phyloP scores from a whole-genome alignment of 2,113 vertebrate genomes.

The Ia io region DNA sequence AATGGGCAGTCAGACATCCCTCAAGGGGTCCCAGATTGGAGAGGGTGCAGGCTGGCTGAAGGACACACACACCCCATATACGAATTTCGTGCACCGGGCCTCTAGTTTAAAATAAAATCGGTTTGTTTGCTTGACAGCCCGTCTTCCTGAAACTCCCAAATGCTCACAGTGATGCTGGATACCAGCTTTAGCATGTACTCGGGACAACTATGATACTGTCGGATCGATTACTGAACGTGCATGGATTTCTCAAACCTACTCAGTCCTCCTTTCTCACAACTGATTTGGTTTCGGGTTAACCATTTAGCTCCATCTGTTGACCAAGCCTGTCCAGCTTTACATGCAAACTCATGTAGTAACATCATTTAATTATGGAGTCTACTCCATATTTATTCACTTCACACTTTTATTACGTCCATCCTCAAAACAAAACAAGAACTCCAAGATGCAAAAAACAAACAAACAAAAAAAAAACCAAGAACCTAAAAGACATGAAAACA shows the following conservation, averaged over 20 bases:
- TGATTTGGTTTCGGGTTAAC: background rate
- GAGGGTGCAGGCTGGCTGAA: too few species aligned
- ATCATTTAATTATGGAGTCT: too few species aligned
- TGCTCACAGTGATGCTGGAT: background rate
- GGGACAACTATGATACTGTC: accelerated
- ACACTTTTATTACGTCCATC: background rate
- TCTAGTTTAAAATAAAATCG: background rate
- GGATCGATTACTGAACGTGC: accelerated
- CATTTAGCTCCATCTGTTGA: background rate
- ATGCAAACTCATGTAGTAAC: background rate
- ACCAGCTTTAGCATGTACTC: accelerated
- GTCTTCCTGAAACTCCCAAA: conserved; percentile 22
- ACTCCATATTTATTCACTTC: background rate
- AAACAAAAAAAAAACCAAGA: background rate
- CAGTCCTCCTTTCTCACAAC: background rate
- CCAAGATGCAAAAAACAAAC: background rate
- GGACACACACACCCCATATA: too few species aligned
- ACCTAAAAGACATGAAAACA: background rate
- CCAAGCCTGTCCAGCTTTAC: background rate
- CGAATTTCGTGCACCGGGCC: too few species aligned
- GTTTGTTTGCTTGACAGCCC: background rate
- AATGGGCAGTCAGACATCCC: too few species aligned
- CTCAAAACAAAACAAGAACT: background rate
- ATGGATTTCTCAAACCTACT: background rate
- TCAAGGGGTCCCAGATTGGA: too few species aligned